Evolutionary conservation across 2,797 vertebrate species (phyloP).

Genomic region (Erpetoichthys calabaricus): DNA sequence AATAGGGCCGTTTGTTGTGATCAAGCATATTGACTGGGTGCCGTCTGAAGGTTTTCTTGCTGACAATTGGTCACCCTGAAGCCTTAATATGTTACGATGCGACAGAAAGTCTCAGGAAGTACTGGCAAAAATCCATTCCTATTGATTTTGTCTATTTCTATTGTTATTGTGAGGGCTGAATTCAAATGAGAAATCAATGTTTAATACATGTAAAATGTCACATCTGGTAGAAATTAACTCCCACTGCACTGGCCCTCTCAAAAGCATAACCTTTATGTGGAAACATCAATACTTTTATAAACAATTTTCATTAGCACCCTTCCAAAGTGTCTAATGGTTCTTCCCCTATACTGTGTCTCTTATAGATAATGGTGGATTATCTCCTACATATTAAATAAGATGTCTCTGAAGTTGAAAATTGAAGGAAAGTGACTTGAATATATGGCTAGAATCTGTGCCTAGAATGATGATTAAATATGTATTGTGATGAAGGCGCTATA

Average conservation of each 20-base stretch:
- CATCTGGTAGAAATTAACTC: conserved; percentile 3
- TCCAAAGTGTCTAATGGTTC: too few species aligned
- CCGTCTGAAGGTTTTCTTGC: conserved; percentile 1
- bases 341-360: too few species aligned
- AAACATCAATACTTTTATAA: not conserved
- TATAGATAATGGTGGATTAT: too few species aligned
- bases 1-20: not conserved
- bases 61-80: conserved; percentile 3
- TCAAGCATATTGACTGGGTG: conserved; percentile 1
- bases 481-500: too few species aligned
- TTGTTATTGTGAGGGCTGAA: conserved; percentile 3
- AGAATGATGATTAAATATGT: too few species aligned
- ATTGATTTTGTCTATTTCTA: conserved; percentile 4
- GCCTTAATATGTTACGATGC: not conserved
- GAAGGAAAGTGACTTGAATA: too few species aligned
- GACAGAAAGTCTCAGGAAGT: not conserved
- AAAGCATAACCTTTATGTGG: not conserved
- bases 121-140: conserved; percentile 1
- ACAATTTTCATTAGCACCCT: not conserved
- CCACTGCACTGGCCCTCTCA: not conserved
- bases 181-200: conserved; percentile 8
- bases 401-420: too few species aligned
- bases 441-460: too few species aligned
- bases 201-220: conserved; percentile 4
- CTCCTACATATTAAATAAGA: too few species aligned